Base-by-base conservation (phyloP, 1,140 invertebrate species). In the Lysiphlebus fabarum region DNA sequence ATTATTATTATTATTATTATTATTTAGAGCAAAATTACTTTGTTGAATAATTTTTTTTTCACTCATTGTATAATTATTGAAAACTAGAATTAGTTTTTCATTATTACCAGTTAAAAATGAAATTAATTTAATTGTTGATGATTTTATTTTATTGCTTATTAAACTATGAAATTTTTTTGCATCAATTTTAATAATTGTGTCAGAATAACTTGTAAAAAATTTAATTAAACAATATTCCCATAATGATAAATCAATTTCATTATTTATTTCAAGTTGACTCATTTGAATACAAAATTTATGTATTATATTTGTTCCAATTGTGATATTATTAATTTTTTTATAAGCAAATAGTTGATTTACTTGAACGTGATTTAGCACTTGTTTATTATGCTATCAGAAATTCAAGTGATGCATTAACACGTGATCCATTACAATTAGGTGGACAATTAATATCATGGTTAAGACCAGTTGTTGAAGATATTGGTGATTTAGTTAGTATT, bases 401-500 rank as follows among this genome's bases (percentile, higher is more conserved):
- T 8, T 56, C 87, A 10, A 86, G 81, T 3, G 88, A 85, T 47
- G 90, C 69, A 68, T 82, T 82, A 33, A 83, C 76, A 48, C 86
- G 89, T 62, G 90, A 93, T 70, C 89, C 90, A 5, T 85, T 91
- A 70, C 90, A 93, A 71, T 76, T 93, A 11, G 90, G 88, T 11
- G 88, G 89, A 7, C 91, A 92, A 76, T 80, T 89, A 36, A 89
- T 91, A 66, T 88, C 87, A 17, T 90, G 89, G 89, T 73, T 91
- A 43, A 80, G 89, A 54, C 88, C 89, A 3, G 85, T 87, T 1
- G 84, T 86, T n/a, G 84, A 84, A 5, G 78, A 83, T 26, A 81
- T 83, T 2, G 82, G 83, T 6, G 84, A 85, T 50, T 73, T 86
- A 38, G 76, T 83, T 5, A 78, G 81, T 7, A 67, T 68, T 59